Evolutionary conservation across 2,888 invertebrate genomes (phyloP).

Genomic region (Synanthedon formicaeformis): DNA sequence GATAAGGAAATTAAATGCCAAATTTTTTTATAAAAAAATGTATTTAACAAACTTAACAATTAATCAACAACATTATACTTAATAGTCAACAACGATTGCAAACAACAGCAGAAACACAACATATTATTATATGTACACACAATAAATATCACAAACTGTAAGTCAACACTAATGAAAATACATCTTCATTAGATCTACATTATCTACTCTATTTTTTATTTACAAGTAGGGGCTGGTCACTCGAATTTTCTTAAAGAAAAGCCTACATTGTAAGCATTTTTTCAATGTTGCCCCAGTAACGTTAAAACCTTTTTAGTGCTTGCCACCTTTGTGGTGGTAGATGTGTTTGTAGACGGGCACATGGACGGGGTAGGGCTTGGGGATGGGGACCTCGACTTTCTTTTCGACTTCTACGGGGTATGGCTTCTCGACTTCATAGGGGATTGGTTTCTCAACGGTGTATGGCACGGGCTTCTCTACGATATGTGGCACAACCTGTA

Average conservation of each 20-base stretch:
- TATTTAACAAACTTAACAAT: slow-evolving; percentile 4
- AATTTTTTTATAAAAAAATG: background rate
- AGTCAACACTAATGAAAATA: slow-evolving; percentile 40
- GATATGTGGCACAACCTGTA: slow-evolving; percentile 75
- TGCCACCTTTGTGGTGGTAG: slow-evolving; percentile 73
- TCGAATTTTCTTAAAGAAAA: slow-evolving; percentile 1
- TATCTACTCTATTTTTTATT: slow-evolving; percentile 30
- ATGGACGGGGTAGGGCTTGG: slow-evolving; percentile 80
- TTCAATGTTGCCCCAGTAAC: slow-evolving; percentile 5
- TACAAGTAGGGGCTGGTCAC: slow-evolving; percentile 29
- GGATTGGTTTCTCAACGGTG: slow-evolving; percentile 78
- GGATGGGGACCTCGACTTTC: slow-evolving; percentile 77
- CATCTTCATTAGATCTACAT: slow-evolving; percentile 49
- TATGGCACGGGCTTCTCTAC: slow-evolving; percentile 80
- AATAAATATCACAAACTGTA: slow-evolving; percentile 65
- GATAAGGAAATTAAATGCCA: background rate
- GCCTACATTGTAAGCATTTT: slow-evolving; percentile 22
- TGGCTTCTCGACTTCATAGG: slow-evolving; percentile 79
- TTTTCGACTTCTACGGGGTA: slow-evolving; percentile 82
- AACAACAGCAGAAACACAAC: slow-evolving; percentile 47
- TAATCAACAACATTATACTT: slow-evolving; percentile 56
- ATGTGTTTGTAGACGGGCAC: slow-evolving; percentile 81
- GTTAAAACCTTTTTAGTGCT: slow-evolving; percentile 39
- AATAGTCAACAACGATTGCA: slow-evolving; percentile 62
- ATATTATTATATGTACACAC: slow-evolving; percentile 41